Percentiles rank a stretch among this genome's conserved stretches.
These are phyloP conservation scores for Illadopsis cleaveri DNA, from an alignment of 2,113 vertebrate species.

Conservation along the genomic window DNA sequence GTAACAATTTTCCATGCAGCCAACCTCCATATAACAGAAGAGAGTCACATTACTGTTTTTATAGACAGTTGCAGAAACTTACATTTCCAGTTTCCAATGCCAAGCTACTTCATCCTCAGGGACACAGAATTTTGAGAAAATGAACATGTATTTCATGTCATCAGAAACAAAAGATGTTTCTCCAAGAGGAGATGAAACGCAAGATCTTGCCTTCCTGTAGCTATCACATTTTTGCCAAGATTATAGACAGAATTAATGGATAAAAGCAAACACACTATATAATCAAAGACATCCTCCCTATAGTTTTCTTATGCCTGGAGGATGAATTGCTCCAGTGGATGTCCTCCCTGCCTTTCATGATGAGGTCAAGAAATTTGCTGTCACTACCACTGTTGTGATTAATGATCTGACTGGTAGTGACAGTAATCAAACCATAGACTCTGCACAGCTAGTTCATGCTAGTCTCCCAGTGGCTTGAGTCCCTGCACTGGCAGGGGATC, in stretches of 20 bases:
- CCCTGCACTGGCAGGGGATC: conserved; percentile 26
- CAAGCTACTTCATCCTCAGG: background rate
- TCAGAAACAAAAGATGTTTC: conserved; percentile 19
- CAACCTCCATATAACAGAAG: background rate
- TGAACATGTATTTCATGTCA: background rate
- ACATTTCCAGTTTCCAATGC: background rate
- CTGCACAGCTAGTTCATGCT: background rate
- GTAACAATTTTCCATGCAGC: background rate
- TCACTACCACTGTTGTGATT: conserved; percentile 68
- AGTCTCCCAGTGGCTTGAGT: conserved; percentile 31
- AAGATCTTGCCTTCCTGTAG: background rate
- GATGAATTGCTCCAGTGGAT: conserved; percentile 57
- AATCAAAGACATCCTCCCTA: conserved; percentile 50
- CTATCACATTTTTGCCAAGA: conserved; percentile 37
- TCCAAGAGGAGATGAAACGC: conserved; percentile 1
- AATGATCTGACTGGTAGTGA: conserved; percentile 59
- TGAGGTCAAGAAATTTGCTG: conserved; percentile 72
- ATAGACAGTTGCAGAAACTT: background rate
- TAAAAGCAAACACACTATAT: conserved; percentile 33
- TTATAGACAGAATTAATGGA: conserved; percentile 33
- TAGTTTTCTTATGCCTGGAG: conserved; percentile 57
- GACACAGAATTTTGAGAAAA: background rate
- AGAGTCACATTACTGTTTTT: background rate
- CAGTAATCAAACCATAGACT: conserved; percentile 58
- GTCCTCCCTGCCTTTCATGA: conserved; percentile 57